phyloP scores from a whole-genome alignment of 1,140 invertebrate genomes.

The Myzus persicae region DNA sequence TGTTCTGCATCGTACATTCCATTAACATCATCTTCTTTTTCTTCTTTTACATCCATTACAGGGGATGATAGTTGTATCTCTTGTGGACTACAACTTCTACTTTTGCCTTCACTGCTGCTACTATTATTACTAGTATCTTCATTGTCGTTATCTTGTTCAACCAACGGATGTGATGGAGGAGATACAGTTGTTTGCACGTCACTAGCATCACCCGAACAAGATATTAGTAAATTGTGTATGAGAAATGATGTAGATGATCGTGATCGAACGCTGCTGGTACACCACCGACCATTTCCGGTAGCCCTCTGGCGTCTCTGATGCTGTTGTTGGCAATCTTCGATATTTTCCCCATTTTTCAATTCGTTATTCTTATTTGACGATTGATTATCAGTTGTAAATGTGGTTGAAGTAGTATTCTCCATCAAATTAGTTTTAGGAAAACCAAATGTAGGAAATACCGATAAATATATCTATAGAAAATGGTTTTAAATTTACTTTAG shows the following conservation, averaged over 20 bases:
- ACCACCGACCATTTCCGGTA: neutral
- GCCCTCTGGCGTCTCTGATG: neutral
- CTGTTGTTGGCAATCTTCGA: neutral
- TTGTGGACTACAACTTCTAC: conserved; percentile 16
- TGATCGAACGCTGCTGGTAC: conserved; percentile 14
- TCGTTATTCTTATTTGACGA: neutral
- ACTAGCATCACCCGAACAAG: neutral
- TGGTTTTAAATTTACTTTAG: neutral
- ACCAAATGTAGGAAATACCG: neutral
- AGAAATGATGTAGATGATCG: conserved; percentile 48
- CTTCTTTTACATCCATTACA: neutral
- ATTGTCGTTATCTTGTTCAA: neutral
- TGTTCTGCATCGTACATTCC: neutral
- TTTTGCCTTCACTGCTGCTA: neutral
- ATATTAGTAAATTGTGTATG: conserved; percentile 48
- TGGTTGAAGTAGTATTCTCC: conserved; percentile 11
- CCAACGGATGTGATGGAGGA: neutral
- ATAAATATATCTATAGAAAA: conserved; percentile 20
- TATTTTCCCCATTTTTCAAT: neutral
- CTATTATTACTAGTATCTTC: neutral
- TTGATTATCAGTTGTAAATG: neutral
- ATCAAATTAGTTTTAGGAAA: neutral
- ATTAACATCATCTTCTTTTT: neutral
- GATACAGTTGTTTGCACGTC: neutral
- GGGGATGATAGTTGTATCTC: neutral